A percentile compares a stretch with the other conserved stretches of the same genome.
These are phyloP conservation scores for Crocallis elinguaria DNA, from an alignment of 2,888 invertebrate genomes.

Conservation along the genomic window DNA sequence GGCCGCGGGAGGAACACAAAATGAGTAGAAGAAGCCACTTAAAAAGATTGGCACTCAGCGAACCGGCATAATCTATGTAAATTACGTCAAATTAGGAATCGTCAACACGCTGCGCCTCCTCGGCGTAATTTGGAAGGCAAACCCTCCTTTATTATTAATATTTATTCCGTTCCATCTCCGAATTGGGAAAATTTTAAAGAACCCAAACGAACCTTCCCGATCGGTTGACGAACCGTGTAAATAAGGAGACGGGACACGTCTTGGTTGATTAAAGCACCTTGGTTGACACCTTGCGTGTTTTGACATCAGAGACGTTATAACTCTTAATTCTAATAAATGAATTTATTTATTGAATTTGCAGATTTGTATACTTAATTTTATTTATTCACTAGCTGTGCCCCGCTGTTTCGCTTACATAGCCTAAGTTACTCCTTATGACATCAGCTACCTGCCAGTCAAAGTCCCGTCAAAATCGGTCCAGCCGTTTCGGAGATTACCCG, in stretches of 20 bases:
- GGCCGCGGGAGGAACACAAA: slow-evolving; percentile 74
- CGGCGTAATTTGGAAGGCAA: slow-evolving; percentile 79
- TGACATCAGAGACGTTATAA: neutral
- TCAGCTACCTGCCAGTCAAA: too few relatives aligned
- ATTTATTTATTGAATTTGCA: too few relatives aligned
- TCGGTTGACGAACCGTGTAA: slow-evolving; percentile 73
- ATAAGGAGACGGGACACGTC: slow-evolving; percentile 49
- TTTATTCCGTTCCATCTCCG: slow-evolving; percentile 75
- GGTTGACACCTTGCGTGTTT: neutral
- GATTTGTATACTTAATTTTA: too few relatives aligned
- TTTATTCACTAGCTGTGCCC: too few relatives aligned
- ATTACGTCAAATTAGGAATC: slow-evolving; percentile 84
- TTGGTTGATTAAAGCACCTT: slow-evolving; percentile 26
- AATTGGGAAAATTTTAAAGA: slow-evolving; percentile 58
- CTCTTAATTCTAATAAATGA: too few relatives aligned
- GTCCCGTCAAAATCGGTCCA: too few relatives aligned
- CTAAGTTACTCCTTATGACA: too few relatives aligned
- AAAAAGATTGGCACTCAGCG: slow-evolving; percentile 85
- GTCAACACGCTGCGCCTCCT: slow-evolving; percentile 78
- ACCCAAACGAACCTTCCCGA: slow-evolving; percentile 64
- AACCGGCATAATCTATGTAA: slow-evolving; percentile 84
- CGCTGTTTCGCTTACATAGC: too few relatives aligned
- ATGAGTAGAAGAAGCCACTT: slow-evolving; percentile 83
- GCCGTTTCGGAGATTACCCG: too few relatives aligned
- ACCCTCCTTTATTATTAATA: slow-evolving; percentile 84